phyloP scores from a whole-genome alignment of 2,113 vertebrate genomes.

The Balaenoptera acutorostrata region DNA sequence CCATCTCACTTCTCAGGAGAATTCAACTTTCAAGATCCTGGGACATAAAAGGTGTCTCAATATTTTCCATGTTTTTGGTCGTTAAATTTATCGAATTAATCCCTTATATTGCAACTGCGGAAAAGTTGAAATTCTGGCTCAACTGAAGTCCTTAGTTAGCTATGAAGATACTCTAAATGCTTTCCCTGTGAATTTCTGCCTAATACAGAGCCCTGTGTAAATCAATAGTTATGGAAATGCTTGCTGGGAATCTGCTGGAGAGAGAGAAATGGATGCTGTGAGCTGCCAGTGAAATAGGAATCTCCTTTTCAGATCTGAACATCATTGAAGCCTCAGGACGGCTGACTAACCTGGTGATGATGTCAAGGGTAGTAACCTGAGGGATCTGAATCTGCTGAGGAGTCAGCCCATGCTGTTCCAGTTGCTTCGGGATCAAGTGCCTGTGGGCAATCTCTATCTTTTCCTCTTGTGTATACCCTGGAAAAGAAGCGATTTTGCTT shows the following conservation, averaged over 20 bases:
- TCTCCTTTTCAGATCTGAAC: neutral
- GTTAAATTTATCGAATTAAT: neutral
- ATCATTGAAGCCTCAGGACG: neutral
- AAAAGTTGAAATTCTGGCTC: neutral
- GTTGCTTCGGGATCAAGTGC: constrained; percentile 95
- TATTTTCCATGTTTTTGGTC: neutral
- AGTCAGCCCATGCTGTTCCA: constrained; percentile 94
- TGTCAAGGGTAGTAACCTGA: constrained; percentile 87
- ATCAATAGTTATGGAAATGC: rapidly evolving
- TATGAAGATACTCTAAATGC: neutral
- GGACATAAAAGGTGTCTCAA: neutral
- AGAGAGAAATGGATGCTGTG: neutral
- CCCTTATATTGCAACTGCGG: neutral
- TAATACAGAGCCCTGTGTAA: neutral
- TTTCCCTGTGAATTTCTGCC: neutral
- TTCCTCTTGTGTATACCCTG: constrained; percentile 97
- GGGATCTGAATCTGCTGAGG: constrained; percentile 94
- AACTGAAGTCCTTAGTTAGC: neutral
- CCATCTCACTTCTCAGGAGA: neutral
- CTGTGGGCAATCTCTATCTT: constrained; percentile 97
- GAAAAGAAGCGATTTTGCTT: neutral
- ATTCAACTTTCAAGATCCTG: neutral
- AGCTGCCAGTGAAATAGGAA: neutral
- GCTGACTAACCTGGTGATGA: constrained; percentile 86
- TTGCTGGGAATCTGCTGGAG: neutral